A percentile compares a stretch with the other conserved stretches of the same genome.
These are phyloP conservation scores for Nycticorax nycticorax DNA, from an alignment of 2,113 vertebrate genomes.

Conservation along the genomic window DNA sequence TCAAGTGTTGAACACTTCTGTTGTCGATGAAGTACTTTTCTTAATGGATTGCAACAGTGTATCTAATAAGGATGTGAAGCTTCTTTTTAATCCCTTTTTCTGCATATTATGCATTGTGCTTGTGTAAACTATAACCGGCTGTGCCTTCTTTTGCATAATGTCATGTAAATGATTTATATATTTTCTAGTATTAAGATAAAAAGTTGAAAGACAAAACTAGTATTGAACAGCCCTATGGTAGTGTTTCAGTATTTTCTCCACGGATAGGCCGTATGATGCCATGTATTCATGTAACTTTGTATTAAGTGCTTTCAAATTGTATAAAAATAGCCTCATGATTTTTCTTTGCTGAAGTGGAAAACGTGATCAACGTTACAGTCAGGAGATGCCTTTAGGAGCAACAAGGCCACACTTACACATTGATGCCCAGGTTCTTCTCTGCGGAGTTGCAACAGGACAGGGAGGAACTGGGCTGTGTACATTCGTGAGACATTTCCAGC, in stretches of 20 bases:
- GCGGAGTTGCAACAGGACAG: not conserved
- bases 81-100: conserved; percentile 67
- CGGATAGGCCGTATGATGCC: conserved; percentile 66
- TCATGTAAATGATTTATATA: conserved; percentile 88
- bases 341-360: conserved; percentile 75
- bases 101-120: conserved; percentile 86
- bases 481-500: conserved; percentile 6
- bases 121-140: conserved; percentile 89
- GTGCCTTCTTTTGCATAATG: conserved; percentile 91
- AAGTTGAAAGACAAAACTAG: conserved; percentile 80
- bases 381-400: conserved; percentile 49
- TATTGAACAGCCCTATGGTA: conserved; percentile 80
- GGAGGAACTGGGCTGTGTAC: conserved; percentile 1
- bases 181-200: conserved; percentile 83
- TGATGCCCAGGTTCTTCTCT: not conserved
- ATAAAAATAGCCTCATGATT: conserved; percentile 78
- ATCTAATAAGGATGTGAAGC: conserved; percentile 82
- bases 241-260: conserved; percentile 80
- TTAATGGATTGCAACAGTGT: conserved; percentile 70
- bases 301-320: conserved; percentile 83
- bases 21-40: conserved; percentile 77
- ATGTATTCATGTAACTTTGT: conserved; percentile 81
- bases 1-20: conserved; percentile 82
- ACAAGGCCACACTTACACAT: conserved; percentile 65
- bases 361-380: conserved; percentile 29